Percentiles rank a stretch among this genome's conserved stretches.
Evolutionary conservation across 2,888 invertebrate genomes (phyloP).

Genomic region (Eupeodes latifasciatus): DNA sequence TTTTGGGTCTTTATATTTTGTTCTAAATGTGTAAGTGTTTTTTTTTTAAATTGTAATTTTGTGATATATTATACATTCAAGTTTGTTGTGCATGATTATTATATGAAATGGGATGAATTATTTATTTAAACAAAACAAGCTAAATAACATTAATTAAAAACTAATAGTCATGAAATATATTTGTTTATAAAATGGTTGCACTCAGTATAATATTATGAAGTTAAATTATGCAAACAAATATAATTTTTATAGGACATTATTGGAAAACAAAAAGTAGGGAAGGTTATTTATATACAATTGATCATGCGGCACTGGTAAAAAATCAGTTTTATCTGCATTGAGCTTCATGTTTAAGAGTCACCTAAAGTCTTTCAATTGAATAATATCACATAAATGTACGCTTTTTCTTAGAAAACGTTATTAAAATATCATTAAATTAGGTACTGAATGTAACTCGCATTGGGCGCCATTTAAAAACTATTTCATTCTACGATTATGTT

Average conservation of each 20-base stretch:
- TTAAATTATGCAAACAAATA: not conserved
- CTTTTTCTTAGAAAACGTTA: too few relatives aligned
- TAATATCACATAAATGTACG: too few relatives aligned
- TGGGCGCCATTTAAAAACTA: not conserved
- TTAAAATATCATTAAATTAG: too few relatives aligned
- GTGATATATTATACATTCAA: conserved; percentile 15
- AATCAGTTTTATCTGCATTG: not conserved
- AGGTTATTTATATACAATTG: not conserved
- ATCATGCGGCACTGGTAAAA: not conserved
- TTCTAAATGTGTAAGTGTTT: conserved; percentile 15
- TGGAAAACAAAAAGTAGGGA: too few relatives aligned
- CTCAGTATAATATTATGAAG: not conserved
- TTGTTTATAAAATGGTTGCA: not conserved
- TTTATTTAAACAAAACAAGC: not conserved
- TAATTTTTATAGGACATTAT: not conserved
- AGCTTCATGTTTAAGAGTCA: too few relatives aligned
- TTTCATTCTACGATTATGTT: too few relatives aligned
- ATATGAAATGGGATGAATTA: conserved; percentile 38
- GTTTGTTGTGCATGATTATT: conserved; percentile 7
- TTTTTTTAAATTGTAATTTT: not conserved
- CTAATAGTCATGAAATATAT: not conserved
- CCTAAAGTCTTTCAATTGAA: too few relatives aligned
- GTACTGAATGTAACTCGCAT: not conserved
- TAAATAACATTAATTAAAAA: not conserved
- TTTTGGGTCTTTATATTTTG: not conserved